These are phyloP conservation scores for Eumeta japonica DNA, from an alignment of 1,140 invertebrate species.

Conservation along the genomic window DNA sequence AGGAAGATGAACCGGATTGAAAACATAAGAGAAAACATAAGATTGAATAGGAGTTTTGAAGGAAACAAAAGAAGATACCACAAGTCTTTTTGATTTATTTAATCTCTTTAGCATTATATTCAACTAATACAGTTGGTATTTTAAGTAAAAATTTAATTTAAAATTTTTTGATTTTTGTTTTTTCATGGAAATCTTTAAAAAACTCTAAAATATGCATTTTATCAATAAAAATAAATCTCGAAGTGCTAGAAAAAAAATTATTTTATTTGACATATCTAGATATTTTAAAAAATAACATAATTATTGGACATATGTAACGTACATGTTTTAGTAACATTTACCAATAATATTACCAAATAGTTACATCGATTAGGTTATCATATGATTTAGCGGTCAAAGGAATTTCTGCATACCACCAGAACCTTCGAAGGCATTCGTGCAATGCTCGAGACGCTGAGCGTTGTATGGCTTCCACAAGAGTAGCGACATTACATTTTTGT, in stretches of 20 bases:
- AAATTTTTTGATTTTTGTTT: conserved; percentile 1
- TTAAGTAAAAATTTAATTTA: not conserved
- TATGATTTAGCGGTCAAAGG: too few species aligned
- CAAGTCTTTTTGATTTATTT: not conserved
- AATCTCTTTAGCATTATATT: not conserved
- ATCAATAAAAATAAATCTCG: conserved; percentile 1
- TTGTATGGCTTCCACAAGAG: too few species aligned
- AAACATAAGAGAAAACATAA: conserved; percentile 2
- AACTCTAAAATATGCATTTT: not conserved
- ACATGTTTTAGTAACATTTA: too few species aligned
- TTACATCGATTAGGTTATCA: too few species aligned
- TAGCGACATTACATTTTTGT: too few species aligned
- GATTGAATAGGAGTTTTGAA: conserved; percentile 1
- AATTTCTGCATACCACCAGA: too few species aligned
- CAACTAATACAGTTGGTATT: not conserved
- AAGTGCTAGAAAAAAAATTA: too few species aligned
- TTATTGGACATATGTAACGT: too few species aligned
- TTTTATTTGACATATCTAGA: too few species aligned
- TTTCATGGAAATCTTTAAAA: not conserved
- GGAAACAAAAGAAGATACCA: conserved; percentile 1
- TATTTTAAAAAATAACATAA: not conserved
- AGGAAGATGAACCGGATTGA: conserved; percentile 8
- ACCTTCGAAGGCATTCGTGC: too few species aligned
- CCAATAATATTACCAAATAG: too few species aligned
- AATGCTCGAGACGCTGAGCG: too few species aligned